A percentile compares a stretch with the other conserved stretches of the same genome.
Evolutionary conservation across 1,140 invertebrate genomes (phyloP).

Genomic region (Metopolophium dirhodum): DNA sequence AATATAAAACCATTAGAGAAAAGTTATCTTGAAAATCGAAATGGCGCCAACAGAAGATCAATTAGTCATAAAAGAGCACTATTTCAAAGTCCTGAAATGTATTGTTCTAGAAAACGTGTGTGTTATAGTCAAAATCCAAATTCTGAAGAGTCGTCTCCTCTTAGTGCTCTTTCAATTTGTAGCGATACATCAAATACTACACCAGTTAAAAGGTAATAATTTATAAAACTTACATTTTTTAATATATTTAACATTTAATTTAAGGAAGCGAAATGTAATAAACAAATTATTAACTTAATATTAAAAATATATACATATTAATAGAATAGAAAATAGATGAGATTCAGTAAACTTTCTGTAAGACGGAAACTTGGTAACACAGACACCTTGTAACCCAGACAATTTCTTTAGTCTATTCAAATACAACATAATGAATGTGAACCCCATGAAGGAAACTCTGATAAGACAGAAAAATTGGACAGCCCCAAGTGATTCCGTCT

Average conservation of each 20-base stretch:
- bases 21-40: constrained; percentile 55
- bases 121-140: constrained; percentile 44
- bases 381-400: too few relatives aligned
- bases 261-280: too few relatives aligned
- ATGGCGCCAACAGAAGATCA: background rate
- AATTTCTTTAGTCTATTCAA: too few relatives aligned
- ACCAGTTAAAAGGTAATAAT: constrained; percentile 49
- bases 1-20: constrained; percentile 49
- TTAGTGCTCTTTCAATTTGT: constrained; percentile 43
- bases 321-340: too few relatives aligned
- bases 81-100: constrained; percentile 51
- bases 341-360: too few relatives aligned
- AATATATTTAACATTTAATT: background rate
- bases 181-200: constrained; percentile 53
- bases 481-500: too few relatives aligned
- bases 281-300: background rate
- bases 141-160: background rate
- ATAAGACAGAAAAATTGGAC: too few relatives aligned
- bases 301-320: background rate
- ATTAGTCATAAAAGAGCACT: constrained; percentile 51
- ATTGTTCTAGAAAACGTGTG: constrained; percentile 45
- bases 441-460: too few relatives aligned
- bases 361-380: too few relatives aligned
- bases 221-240: background rate
- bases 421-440: too few relatives aligned